Percentiles rank a stretch among this genome's conserved stretches.
These are phyloP conservation scores for Rhynchomys soricoides DNA, from an alignment of 2,113 vertebrate species.

Conservation along the genomic window DNA sequence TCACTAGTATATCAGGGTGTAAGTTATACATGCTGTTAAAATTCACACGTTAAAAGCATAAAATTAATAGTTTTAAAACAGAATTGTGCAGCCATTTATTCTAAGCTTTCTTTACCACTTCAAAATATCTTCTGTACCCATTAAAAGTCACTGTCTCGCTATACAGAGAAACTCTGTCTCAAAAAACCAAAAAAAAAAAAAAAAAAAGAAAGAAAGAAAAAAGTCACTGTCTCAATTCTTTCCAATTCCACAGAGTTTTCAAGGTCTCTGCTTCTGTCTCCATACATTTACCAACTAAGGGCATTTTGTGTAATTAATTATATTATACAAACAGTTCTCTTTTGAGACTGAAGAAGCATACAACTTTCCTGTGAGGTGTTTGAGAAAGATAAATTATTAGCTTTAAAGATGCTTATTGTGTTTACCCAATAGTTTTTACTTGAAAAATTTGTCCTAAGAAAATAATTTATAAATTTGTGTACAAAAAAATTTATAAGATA, in stretches of 20 bases:
- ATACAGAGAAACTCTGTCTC: no score
- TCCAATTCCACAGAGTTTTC: background rate
- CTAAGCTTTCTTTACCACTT: background rate
- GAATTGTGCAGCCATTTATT: conserved; percentile 17
- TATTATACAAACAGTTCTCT: background rate
- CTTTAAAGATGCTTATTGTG: background rate
- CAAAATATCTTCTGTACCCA: background rate
- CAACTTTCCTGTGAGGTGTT: background rate
- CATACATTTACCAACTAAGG: background rate
- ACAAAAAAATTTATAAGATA: background rate
- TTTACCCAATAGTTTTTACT: conserved; percentile 4
- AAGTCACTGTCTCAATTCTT: background rate
- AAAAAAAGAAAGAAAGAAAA: no score
- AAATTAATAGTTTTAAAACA: conserved; percentile 16
- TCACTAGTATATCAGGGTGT: background rate
- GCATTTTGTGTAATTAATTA: background rate
- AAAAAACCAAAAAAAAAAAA: no score
- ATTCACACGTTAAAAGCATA: background rate
- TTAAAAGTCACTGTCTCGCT: background rate
- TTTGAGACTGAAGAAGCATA: background rate
- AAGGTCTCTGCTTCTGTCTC: background rate
- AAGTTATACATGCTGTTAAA: background rate
- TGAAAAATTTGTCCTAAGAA: conserved; percentile 17
- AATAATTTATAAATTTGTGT: conserved; percentile 32
- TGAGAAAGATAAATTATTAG: background rate